Base-by-base conservation (phyloP, 2,797 vertebrate genomes). In the Helostoma temminkii region DNA sequence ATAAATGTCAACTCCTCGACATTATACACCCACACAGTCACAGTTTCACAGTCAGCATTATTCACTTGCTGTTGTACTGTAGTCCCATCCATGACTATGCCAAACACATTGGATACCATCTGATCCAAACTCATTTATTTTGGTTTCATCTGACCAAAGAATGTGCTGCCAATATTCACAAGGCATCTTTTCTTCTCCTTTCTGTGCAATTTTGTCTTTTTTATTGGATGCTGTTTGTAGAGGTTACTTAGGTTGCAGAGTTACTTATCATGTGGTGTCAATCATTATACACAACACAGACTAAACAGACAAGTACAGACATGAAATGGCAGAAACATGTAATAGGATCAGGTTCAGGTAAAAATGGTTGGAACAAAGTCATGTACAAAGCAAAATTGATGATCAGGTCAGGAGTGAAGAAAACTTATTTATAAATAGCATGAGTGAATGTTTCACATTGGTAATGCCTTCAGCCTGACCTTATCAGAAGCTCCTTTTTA, bases 91-190 rank as follows among this genome's bases (percentile, higher is more conserved):
- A 43, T n/a, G 42, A 1, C 42, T 9, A 43, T 9, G 9, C 9
- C 19, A 43, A 43, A 21, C 42, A 43, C 21, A 19, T 11, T 43
- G 42, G n/a, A 21, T 11, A 8, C 42, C 42, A 11, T 43, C 42
- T 43, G 42, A 43, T 43, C n/a, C 42, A 43, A 21, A 43, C n/a
- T 43, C n/a, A 9, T 43, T 43, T 43, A 43, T 19, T 43, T 43
- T 19, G 42, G 42, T 43, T 43, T 43, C 42, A 43, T 43, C 42
- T 43, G 42, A 43, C n/a, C 42, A 43, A 43, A 43, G 10, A 43
- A 19, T 21, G 3, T 43, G 42, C 42, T 43, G 42, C 42, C 42
- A 43, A 10, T 19, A 43, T 9, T 43, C 42, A 19, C 21, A n/a
- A 43, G 19, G 9, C 42, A 9, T 43, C n/a, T 9, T 42, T 21